These are phyloP conservation scores for Diarsia mendica DNA, from an alignment of 2,888 invertebrate species.

Conservation along the genomic window DNA sequence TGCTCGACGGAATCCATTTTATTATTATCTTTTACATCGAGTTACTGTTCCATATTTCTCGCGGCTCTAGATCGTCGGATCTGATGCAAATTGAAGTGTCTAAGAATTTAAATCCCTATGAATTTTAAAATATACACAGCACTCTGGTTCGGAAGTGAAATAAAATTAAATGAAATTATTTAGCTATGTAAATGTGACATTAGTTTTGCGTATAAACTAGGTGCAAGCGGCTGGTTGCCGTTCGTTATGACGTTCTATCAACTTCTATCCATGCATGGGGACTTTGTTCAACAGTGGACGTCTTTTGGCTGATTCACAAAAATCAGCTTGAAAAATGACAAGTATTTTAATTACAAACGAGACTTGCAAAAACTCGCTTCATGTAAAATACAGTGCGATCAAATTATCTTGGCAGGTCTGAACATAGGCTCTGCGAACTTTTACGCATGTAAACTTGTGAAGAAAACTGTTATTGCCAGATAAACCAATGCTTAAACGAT, in stretches of 20 bases:
- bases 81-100: slow-evolving; percentile 72
- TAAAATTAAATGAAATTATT: slow-evolving; percentile 61
- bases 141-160: slow-evolving; percentile 57
- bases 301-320: too few species aligned
- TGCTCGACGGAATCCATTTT: slow-evolving; percentile 35
- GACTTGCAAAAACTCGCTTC: too few species aligned
- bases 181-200: slow-evolving; percentile 41
- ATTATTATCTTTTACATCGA: slow-evolving; percentile 52
- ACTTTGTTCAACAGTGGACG: too few species aligned
- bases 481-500: too few species aligned
- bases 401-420: too few species aligned
- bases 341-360: neutral
- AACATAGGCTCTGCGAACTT: too few species aligned
- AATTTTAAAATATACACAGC: slow-evolving; percentile 68
- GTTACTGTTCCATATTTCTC: slow-evolving; percentile 62
- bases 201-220: slow-evolving; percentile 19
- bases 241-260: too few species aligned
- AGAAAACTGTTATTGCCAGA: too few species aligned
- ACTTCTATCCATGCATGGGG: too few species aligned
- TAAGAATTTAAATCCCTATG: slow-evolving; percentile 69
- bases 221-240: too few species aligned
- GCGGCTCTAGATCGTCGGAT: slow-evolving; percentile 53
- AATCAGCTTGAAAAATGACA: neutral
- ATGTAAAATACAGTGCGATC: too few species aligned
- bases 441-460: too few species aligned